A percentile compares a stretch with the other conserved stretches of the same genome.
phyloP scores from a whole-genome alignment of 2,888 invertebrate genomes.

The Plemyria rubiginata region DNA sequence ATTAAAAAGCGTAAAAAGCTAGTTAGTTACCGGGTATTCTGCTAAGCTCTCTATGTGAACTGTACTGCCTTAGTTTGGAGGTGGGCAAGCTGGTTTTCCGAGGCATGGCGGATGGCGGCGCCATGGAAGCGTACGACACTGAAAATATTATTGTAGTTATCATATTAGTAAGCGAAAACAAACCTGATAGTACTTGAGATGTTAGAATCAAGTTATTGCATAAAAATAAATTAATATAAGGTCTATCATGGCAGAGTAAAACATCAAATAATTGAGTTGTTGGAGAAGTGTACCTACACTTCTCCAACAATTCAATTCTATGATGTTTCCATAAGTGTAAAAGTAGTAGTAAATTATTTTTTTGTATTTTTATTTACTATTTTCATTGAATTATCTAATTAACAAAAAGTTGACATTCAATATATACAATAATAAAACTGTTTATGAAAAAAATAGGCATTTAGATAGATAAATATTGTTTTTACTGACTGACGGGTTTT shows the following conservation, averaged over 20 bases:
- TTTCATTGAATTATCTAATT: too few relatives aligned
- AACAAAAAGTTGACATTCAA: too few relatives aligned
- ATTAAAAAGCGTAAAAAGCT: conserved; percentile 5
- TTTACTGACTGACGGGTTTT: too few relatives aligned
- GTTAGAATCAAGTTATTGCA: conserved; percentile 5
- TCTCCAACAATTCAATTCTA: too few relatives aligned
- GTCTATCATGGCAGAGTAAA: background rate
- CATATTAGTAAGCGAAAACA: conserved; percentile 32
- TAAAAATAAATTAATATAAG: conserved; percentile 1
- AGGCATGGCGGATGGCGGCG: conserved; percentile 61
- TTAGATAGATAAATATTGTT: too few relatives aligned
- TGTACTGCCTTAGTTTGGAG: conserved; percentile 80
- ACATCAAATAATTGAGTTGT: too few relatives aligned
- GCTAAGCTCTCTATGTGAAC: conserved; percentile 80
- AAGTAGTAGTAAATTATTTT: too few relatives aligned
- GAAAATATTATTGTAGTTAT: conserved; percentile 47
- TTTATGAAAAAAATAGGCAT: too few relatives aligned
- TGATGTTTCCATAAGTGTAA: too few relatives aligned
- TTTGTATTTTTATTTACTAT: too few relatives aligned
- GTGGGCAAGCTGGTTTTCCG: conserved; percentile 73
- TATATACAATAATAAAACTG: too few relatives aligned
- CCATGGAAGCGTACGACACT: conserved; percentile 64
- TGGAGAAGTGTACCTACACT: too few relatives aligned
- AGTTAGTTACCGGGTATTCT: conserved; percentile 71
- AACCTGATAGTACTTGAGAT: background rate